Evolutionary conservation across 1,140 invertebrate genomes (phyloP).

Genomic region (Carposina sasakii): DNA sequence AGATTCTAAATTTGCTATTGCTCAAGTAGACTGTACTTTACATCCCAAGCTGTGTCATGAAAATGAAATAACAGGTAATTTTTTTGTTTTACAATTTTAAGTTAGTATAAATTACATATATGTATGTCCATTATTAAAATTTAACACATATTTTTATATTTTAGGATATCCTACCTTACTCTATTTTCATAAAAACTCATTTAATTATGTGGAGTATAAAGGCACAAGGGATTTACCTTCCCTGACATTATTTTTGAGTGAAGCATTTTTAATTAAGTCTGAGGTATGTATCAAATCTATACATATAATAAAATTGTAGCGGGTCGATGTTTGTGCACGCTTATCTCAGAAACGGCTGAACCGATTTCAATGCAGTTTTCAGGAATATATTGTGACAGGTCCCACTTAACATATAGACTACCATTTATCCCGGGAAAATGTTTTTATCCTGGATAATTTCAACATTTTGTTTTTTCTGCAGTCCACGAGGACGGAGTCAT

Average conservation of each 20-base stretch:
- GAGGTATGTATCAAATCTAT: constrained; percentile 29
- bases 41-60: constrained; percentile 56
- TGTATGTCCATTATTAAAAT: too few species aligned
- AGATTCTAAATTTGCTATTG: constrained; percentile 62
- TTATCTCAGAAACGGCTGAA: too few species aligned
- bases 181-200: constrained; percentile 58
- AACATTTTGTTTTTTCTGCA: too few species aligned
- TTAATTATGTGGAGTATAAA: constrained; percentile 54
- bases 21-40: constrained; percentile 57
- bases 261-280: constrained; percentile 47
- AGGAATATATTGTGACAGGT: too few species aligned
- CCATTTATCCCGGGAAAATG: too few species aligned
- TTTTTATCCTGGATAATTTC: too few species aligned
- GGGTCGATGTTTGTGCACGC: too few species aligned
- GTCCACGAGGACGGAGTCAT: too few species aligned
- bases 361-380: too few species aligned
- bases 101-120: too few species aligned
- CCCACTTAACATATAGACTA: too few species aligned
- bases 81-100: constrained; percentile 10
- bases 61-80: constrained; percentile 59
- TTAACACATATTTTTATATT: constrained; percentile 16
- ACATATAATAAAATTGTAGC: background rate
- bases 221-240: constrained; percentile 57
- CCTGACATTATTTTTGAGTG: constrained; percentile 56
- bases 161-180: constrained; percentile 58